phyloP scores from a whole-genome alignment of 2,797 vertebrate genomes.

The Odontamblyopus rebecca region DNA sequence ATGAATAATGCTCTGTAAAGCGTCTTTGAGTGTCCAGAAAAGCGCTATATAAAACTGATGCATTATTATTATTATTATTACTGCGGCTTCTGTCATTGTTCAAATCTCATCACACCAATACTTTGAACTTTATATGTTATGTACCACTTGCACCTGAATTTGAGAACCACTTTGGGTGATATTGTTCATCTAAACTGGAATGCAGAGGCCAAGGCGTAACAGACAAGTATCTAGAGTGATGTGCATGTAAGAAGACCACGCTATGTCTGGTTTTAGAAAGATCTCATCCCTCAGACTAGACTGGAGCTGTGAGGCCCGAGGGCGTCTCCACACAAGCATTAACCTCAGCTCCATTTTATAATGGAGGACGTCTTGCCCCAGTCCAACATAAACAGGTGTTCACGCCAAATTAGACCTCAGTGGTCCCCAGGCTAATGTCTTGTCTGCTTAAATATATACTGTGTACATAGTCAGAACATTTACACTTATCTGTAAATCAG shows the following conservation, averaged over 20 bases:
- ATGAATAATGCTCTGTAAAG: no score
- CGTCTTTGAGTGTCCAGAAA: no score
- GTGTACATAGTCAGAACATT: conserved; percentile 30
- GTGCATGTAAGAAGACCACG: conserved; percentile 28
- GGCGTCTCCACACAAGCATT: conserved; percentile 75
- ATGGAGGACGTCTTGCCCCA: conserved; percentile 50
- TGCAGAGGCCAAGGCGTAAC: conserved; percentile 24
- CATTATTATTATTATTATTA: no score
- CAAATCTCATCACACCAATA: neutral
- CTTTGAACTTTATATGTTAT: no score
- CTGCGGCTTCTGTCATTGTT: neutral
- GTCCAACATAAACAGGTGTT: conserved; percentile 80
- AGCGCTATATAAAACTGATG: no score
- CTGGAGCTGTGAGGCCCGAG: conserved; percentile 74
- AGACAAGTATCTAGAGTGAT: conserved; percentile 29
- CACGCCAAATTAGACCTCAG: conserved; percentile 68
- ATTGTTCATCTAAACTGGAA: neutral
- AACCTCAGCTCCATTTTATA: conserved; percentile 79
- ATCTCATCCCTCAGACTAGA: conserved; percentile 66
- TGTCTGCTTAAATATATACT: conserved; percentile 53
- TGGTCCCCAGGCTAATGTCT: conserved; percentile 66
- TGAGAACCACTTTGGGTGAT: neutral
- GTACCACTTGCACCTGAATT: no score
- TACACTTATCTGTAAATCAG: conserved; percentile 62
- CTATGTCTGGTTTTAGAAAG: conserved; percentile 50